Evolutionary conservation across 2,113 vertebrate genomes (phyloP), one percentile per base, ranked within the genome.

Genomic region (Chelonoidis abingdonii): DNA sequence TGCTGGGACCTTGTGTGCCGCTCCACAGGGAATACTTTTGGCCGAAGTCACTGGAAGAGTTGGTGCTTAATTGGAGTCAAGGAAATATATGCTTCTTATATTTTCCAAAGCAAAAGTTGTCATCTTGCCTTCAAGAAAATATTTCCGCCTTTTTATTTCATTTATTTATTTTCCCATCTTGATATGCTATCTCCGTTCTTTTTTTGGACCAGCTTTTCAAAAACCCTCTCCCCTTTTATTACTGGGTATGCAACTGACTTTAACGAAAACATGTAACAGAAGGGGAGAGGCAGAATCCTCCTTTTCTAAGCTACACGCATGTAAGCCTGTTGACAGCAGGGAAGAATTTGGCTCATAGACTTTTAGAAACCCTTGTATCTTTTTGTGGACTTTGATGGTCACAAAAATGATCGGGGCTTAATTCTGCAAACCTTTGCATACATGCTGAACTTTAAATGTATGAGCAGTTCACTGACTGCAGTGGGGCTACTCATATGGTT

Each of bases 21-120:
- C 84, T 93, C 85, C 0, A 1, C 44, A 92, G 72, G 85, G 90
- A 93, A 84, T 25, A 29, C 49, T 80, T 12, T 31, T 47, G 78
- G 76, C 80, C 83, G 81, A 83, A 78, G 27, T 49, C 50, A 57
- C 78, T 89, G 87, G 38, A 29, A 56, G 52, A 89, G 69, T 81
- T 12, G 31, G 12, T 72, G 57, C 65, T 79, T 93, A 81, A 91
- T 41, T 88, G 11, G 17, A 62, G 89, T 94, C 56, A 27, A 65
- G 82, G 50, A 93, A 87, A 56, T 47, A 47, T 56, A 31, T 0
- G 8, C 13, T 47, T 13, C 38, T 0, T 4, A n/a, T 2, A 0
- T 90, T 90, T 91, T 54, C 91, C 49, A 91, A 91, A 47, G 49
- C 62, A 83, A 53, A 65, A n/a, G 8, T 80, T 62, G 86, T 78